Evolutionary conservation across 2,888 invertebrate genomes (phyloP).

Genomic region (Hesperia comma): DNA sequence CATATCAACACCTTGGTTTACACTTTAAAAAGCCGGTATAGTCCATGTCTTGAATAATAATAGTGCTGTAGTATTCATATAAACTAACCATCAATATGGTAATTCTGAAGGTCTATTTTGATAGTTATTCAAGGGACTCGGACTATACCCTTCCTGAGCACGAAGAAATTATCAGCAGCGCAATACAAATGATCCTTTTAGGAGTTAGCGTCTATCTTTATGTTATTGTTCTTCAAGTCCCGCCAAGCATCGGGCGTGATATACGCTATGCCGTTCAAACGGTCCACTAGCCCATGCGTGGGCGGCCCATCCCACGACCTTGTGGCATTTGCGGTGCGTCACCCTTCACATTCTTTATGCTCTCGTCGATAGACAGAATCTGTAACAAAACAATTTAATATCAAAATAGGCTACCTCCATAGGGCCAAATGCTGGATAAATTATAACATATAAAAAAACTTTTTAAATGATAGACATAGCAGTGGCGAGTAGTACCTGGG

Average conservation of each 20-base stretch:
- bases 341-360: slow-evolving; percentile 95
- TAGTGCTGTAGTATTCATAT: too few species aligned
- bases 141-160: not conserved
- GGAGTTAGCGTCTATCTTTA: not conserved
- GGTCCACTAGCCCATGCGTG: slow-evolving; percentile 82
- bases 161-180: not conserved
- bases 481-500: slow-evolving; percentile 81
- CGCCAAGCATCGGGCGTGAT: not conserved
- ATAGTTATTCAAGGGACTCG: not conserved
- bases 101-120: too few species aligned
- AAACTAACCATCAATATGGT: too few species aligned
- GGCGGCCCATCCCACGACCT: slow-evolving; percentile 89
- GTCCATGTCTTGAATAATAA: too few species aligned
- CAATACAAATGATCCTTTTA: not conserved
- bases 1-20: too few species aligned
- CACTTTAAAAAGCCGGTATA: too few species aligned
- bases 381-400: slow-evolving; percentile 46
- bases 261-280: not conserved
- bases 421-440: too few species aligned
- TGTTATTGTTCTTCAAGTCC: not conserved
- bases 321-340: slow-evolving; percentile 78
- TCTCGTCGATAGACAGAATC: slow-evolving; percentile 98
- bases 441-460: too few species aligned
- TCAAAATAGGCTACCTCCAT: too few species aligned
- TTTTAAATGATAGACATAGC: too few species aligned